Base-by-base conservation (phyloP, 64 coral and sea anemone species). In the Pachyseris speciosa region DNA sequence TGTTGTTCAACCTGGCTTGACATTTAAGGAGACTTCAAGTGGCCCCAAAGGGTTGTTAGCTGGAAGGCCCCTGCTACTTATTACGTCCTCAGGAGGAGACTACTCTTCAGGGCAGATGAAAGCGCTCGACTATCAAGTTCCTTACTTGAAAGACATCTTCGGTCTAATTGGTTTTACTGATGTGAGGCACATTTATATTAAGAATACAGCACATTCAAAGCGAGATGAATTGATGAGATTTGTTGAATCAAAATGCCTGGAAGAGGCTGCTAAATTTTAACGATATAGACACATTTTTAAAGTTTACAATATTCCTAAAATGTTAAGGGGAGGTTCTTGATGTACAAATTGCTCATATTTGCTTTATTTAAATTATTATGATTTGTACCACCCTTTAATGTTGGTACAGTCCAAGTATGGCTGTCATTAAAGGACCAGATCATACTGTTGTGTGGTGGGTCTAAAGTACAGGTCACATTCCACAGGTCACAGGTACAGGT, bases 91-190 rank as follows among this genome's bases (percentile, higher is more conserved):
- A 29, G 94, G 94, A 1, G 94, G 90, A 32, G 97, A 99, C 37
- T 99, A 95, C 51, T 95, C 94, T 28, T 87, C 88, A 20, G 66
- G 67, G 6, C 64, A 89, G 48, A 93, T 95, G 93, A 75, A 67
- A 33, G 64, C 40, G 29, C 68, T 99, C 29, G 97, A 99, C 11
- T 99, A 91, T 69, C 97, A 99, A 45, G 97, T 99, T 8, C 97
- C 97, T 6, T 99, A 95, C 63, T 71, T 99, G 42, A 95, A 83
- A 44, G 90, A 91, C 59, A 95, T 99, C 49, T 99, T 99, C 87
- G 94, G 93, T 7, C 76, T 99, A 8, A 99, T 99, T 61, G 97
- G 97, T 26, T 99, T 99, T 92, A 89, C 86, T 15, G 90, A 99
- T 69, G 65, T 99, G 4, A 77, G 93, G 24, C 97, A 99, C 75